Base-by-base conservation (phyloP, 2,888 invertebrate species). In the Meghimatium bilineatum region DNA sequence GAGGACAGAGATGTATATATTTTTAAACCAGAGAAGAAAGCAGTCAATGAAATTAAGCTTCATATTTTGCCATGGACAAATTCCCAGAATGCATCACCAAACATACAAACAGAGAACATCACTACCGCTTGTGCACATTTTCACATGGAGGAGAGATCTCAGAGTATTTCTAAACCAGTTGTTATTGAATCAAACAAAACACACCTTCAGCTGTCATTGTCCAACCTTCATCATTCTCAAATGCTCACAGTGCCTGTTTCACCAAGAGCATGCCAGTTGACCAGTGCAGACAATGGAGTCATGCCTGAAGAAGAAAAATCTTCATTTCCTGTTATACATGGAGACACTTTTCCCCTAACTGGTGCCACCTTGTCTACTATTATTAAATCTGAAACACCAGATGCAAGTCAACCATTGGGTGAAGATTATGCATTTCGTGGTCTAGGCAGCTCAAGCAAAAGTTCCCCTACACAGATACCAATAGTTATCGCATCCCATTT, bases 1-100 rank as follows among this genome's bases (percentile, higher is more conserved):
- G 52, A 80, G 80, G 49, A 80, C 10, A 71, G 56, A 34, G 71
- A 80, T 56, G 12, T 71, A 56, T 52, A 36, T 34, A 71, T 56
- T 52, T 49, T 52, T 34, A 34, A 80, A 14, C 69, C 52, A 52
- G 71, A 32, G 26, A 80, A 71, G 14, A n/a, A 80, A 26, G 38
- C n/a, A 23, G 14, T 8, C 17, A 71, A 56, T 71, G 71, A 69
- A 63, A 34, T 72, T 44, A 44, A 72, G 26, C n/a, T 81, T 52
- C 60, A 72, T 36, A 44, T 74, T 34, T 23, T 74, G 20, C 38
- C 81, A 44, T 23, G 36, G 14, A 63, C 71, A 80, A 56, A 49
- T 38, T 71, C 69, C 23, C 67, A 66, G 8, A 23, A 66, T 44
- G 14, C 63, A n/a, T 34, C 8, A 26, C 36, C 34, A 20, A 52